These are phyloP conservation scores for Panulirus ornatus DNA, from an alignment of 1,140 invertebrate species.

Conservation along the genomic window DNA sequence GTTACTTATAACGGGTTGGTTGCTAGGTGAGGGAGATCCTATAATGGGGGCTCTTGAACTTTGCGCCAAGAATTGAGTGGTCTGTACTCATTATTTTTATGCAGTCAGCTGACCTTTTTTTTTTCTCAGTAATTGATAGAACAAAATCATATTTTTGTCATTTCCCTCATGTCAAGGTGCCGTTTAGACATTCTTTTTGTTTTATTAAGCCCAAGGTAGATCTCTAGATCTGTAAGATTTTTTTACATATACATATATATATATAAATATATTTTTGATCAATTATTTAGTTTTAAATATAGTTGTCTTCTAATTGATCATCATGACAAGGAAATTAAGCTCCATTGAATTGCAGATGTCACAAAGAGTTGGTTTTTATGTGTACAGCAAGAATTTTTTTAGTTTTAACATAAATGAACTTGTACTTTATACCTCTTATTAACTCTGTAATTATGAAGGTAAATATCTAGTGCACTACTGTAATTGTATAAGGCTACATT, in stretches of 20 bases:
- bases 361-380: conserved; percentile 42
- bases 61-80: conserved; percentile 57
- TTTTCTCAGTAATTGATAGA: conserved; percentile 55
- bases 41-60: not conserved
- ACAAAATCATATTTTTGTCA: conserved; percentile 67
- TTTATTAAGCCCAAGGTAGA: conserved; percentile 53
- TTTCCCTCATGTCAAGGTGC: conserved; percentile 60
- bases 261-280: conserved; percentile 70
- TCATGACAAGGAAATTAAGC: conserved; percentile 43
- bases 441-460: conserved; percentile 47
- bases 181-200: conserved; percentile 56
- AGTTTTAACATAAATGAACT: conserved; percentile 25
- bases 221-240: conserved; percentile 63
- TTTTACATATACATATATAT: conserved; percentile 64
- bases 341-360: conserved; percentile 52
- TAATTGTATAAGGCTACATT: conserved; percentile 55
- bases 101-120: conserved; percentile 49
- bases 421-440: conserved; percentile 43
- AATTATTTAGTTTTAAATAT: conserved; percentile 67
- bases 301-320: conserved; percentile 41
- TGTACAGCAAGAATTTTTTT: conserved; percentile 48
- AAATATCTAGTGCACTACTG: conserved; percentile 54
- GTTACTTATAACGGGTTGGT: conserved; percentile 61
- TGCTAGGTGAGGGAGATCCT: conserved; percentile 29
- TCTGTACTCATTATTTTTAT: conserved; percentile 61